A percentile compares a stretch with the other conserved stretches of the same genome.
These are phyloP conservation scores for Phaetusa simplex DNA, from an alignment of 2,113 vertebrate species.

Conservation along the genomic window DNA sequence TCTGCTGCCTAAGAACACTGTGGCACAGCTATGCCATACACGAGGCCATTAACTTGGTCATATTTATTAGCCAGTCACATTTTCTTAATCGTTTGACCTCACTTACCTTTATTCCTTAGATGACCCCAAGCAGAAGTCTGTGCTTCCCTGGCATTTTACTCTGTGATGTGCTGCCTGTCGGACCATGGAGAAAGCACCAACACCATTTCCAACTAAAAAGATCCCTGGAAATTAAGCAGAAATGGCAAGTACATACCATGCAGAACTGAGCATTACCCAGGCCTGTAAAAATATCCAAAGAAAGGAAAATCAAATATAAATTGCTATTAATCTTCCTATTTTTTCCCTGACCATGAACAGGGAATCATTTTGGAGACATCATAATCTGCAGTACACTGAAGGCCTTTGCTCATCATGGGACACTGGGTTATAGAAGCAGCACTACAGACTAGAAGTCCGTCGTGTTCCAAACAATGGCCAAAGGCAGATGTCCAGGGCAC, in stretches of 20 bases:
- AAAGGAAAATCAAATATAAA: not conserved
- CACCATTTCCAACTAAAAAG: not conserved
- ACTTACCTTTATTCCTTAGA: not conserved
- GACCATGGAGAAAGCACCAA: not conserved
- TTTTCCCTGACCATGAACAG: not conserved
- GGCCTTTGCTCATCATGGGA: not conserved
- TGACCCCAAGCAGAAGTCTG: not conserved
- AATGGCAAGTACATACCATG: not conserved
- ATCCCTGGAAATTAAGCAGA: not conserved
- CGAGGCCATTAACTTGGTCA: not conserved
- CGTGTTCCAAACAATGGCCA: not conserved
- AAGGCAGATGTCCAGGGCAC: not conserved
- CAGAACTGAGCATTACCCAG: not conserved
- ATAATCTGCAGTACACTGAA: not conserved
- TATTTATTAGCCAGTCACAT: not conserved
- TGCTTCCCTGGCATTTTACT: not conserved
- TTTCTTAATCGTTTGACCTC: not conserved
- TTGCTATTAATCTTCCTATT: not conserved
- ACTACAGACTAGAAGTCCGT: not conserved
- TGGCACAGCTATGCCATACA: not conserved
- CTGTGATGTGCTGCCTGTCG: rapidly evolving
- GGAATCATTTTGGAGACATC: not conserved
- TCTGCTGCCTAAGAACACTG: not conserved
- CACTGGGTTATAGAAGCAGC: not conserved
- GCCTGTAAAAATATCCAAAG: not conserved